phyloP scores from a whole-genome alignment of 2,113 vertebrate genomes.

The Poeciliopsis prolifica region DNA sequence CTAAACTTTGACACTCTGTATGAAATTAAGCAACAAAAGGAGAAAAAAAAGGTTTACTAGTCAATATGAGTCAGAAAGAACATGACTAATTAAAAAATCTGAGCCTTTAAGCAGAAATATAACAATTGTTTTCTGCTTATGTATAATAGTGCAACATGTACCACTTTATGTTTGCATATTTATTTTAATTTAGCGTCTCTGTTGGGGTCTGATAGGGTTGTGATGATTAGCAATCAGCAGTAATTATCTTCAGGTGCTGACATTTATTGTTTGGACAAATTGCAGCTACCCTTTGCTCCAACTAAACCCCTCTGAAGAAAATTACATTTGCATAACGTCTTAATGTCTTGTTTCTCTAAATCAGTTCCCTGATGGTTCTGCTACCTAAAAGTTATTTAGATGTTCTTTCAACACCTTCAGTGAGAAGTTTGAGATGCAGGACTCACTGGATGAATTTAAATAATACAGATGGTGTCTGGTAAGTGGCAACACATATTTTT shows the following conservation, averaged over 20 bases:
- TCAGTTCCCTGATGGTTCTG: neutral
- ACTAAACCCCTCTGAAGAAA: neutral
- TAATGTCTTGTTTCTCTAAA: neutral
- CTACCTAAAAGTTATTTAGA: neutral
- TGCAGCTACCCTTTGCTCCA: neutral
- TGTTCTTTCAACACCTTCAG: neutral
- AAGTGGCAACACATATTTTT: slow-evolving; percentile 25
- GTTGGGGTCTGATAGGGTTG: slow-evolving; percentile 42
- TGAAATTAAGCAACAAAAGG: slow-evolving; percentile 26
- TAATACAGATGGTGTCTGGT: slow-evolving; percentile 52
- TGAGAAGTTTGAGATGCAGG: neutral
- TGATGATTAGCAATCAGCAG: slow-evolving; percentile 52
- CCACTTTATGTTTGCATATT: too few species aligned
- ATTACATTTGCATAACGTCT: slow-evolving; percentile 9
- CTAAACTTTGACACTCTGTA: slow-evolving; percentile 11
- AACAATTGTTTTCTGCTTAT: neutral
- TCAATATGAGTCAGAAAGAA: neutral
- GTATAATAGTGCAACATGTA: neutral
- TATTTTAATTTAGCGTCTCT: slow-evolving; percentile 14
- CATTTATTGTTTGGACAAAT: slow-evolving; percentile 32
- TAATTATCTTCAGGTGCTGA: slow-evolving; percentile 57
- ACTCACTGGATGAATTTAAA: slow-evolving; percentile 2
- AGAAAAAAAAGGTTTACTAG: too few species aligned
- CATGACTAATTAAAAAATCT: neutral
- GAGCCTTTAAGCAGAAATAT: neutral